Percentiles rank a stretch among this genome's conserved stretches.
Evolutionary conservation across 2,888 invertebrate species (phyloP).

Genomic region (Rutpela maculata): DNA sequence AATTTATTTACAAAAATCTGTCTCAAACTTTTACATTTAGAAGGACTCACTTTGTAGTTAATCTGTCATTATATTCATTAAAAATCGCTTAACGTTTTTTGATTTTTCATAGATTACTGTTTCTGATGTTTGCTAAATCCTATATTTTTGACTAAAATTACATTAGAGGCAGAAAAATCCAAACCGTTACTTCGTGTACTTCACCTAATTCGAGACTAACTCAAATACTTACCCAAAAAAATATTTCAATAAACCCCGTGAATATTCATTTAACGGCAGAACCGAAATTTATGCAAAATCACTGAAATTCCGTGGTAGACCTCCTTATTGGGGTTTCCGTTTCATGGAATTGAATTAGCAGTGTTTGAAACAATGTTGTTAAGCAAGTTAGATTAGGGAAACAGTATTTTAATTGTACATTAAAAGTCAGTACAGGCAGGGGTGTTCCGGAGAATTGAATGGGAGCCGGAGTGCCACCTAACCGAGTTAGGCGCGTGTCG

Average conservation of each 20-base stretch:
- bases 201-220: too few species aligned
- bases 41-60: too few species aligned
- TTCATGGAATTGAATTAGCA: slow-evolving; percentile 57
- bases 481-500: slow-evolving; percentile 68
- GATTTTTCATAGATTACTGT: too few species aligned
- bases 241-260: neutral
- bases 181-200: too few species aligned
- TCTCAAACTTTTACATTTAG: too few species aligned
- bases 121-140: too few species aligned
- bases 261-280: slow-evolving; percentile 14
- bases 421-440: slow-evolving; percentile 67
- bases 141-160: too few species aligned
- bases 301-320: slow-evolving; percentile 5
- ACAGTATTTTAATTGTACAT: slow-evolving; percentile 73
- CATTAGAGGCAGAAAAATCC: too few species aligned
- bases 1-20: too few species aligned
- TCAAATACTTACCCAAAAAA: too few species aligned
- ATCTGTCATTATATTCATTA: too few species aligned
- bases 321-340: slow-evolving; percentile 56
- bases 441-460: slow-evolving; percentile 45
- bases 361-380: slow-evolving; percentile 66
- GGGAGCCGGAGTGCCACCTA: slow-evolving; percentile 19
- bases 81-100: too few species aligned
- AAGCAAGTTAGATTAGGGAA: slow-evolving; percentile 68
- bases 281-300: slow-evolving; percentile 33